Evolutionary conservation across 2,888 invertebrate genomes (phyloP).

Genomic region (Drosophila colorata): DNA sequence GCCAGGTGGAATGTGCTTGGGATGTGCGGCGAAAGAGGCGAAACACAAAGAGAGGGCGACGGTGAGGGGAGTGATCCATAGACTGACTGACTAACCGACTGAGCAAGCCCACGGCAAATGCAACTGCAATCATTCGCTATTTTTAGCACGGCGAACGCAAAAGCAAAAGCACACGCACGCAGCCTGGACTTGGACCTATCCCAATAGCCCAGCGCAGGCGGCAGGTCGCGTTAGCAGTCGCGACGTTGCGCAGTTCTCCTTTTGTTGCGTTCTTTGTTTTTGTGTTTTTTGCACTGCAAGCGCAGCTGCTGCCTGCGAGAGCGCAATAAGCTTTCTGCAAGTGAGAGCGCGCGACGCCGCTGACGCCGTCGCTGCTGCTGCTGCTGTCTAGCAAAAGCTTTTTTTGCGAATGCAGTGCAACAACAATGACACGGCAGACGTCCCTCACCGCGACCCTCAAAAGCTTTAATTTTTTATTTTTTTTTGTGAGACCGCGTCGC

Average conservation of each 20-base stretch:
- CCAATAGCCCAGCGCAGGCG: constrained; percentile 62
- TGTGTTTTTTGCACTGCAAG: not conserved
- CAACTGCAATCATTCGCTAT: constrained; percentile 69
- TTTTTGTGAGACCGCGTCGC: constrained; percentile 35
- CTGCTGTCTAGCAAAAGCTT: constrained; percentile 22
- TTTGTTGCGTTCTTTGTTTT: constrained; percentile 29
- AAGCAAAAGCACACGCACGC: constrained; percentile 12
- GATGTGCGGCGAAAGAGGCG: constrained; percentile 2
- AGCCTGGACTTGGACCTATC: constrained; percentile 75
- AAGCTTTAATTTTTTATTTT: constrained; percentile 49
- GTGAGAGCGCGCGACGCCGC: constrained; percentile 9
- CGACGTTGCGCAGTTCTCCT: constrained; percentile 55
- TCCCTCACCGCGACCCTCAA: constrained; percentile 80
- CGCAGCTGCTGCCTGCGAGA: constrained; percentile 13
- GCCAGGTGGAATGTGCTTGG: constrained; percentile 41
- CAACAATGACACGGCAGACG: constrained; percentile 38
- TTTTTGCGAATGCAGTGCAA: constrained; percentile 37
- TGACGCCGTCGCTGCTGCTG: constrained; percentile 3
- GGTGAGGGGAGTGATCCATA: constrained; percentile 3
- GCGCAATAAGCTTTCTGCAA: constrained; percentile 19
- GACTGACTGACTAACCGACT: constrained; percentile 57
- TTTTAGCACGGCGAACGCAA: constrained; percentile 52
- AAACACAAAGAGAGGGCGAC: not conserved
- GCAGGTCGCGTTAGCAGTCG: constrained; percentile 58
- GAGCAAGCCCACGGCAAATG: constrained; percentile 43